Evolutionary conservation across 2,797 vertebrate genomes (phyloP).

Genomic region (Chiroxiphia lanceolata): DNA sequence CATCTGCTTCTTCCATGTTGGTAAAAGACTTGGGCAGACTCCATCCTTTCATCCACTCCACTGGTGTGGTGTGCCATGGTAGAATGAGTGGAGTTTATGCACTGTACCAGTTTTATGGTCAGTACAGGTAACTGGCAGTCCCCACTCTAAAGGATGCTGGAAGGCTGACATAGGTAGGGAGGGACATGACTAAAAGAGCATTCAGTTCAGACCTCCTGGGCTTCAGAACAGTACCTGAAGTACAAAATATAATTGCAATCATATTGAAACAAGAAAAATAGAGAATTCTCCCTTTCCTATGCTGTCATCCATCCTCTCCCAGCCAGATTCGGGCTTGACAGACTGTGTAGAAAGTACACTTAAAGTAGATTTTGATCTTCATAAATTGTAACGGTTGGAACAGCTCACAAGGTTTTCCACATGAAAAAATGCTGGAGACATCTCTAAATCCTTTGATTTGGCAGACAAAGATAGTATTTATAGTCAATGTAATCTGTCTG

Average conservation of each 20-base stretch:
- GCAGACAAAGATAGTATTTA: background rate
- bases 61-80: background rate
- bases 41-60: background rate
- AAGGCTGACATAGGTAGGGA: background rate
- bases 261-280: background rate
- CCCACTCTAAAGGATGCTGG: background rate
- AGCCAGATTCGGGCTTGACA: background rate
- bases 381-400: background rate
- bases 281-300: background rate
- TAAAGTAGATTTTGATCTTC: background rate
- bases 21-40: background rate
- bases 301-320: background rate
- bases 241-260: background rate
- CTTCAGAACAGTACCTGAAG: background rate
- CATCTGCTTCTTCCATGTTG: background rate
- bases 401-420: background rate
- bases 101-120: background rate
- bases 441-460: background rate
- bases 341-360: background rate
- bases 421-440: background rate
- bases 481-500: background rate
- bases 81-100: background rate
- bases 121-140: background rate
- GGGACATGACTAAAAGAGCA: background rate
- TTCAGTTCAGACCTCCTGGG: background rate